A percentile compares a stretch with the other conserved stretches of the same genome.
phyloP scores from a whole-genome alignment of 2,888 invertebrate genomes.

The Cosmorhoe ocellata region DNA sequence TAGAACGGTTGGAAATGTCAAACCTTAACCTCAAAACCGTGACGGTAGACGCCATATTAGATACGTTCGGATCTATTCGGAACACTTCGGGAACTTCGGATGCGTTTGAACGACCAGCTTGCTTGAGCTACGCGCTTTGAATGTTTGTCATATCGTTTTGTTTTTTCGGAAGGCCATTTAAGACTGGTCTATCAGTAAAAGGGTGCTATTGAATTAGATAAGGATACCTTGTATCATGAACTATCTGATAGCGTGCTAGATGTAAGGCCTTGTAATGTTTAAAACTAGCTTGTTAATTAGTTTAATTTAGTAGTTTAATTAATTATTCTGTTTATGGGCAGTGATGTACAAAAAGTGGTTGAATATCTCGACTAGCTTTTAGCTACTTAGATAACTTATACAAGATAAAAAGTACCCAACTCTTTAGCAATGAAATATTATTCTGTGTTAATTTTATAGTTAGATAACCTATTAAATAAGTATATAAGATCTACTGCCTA shows the following conservation, averaged over 20 bases:
- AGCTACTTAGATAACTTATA: background rate
- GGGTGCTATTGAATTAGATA: conserved; percentile 67
- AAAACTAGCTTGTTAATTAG: conserved; percentile 38
- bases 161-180: conserved; percentile 43
- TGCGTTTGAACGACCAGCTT: conserved; percentile 46
- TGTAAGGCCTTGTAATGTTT: conserved; percentile 44
- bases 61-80: conserved; percentile 61
- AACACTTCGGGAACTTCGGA: conserved; percentile 48
- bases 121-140: conserved; percentile 41
- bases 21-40: conserved; percentile 82
- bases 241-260: conserved; percentile 53
- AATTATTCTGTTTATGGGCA: conserved; percentile 15
- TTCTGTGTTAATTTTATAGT: too few relatives aligned
- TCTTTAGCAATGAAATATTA: too few relatives aligned
- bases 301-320: conserved; percentile 22
- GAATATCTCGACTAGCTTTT: background rate
- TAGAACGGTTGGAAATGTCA: conserved; percentile 75
- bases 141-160: background rate
- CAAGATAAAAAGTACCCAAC: too few relatives aligned
- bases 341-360: background rate
- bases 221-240: conserved; percentile 65
- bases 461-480: too few relatives aligned
- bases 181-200: conserved; percentile 46
- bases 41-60: conserved; percentile 73
- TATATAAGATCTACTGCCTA: too few relatives aligned